Conservation (phyloP, 2,113 vertebrate species). For the Sardina pilchardus region DNA sequence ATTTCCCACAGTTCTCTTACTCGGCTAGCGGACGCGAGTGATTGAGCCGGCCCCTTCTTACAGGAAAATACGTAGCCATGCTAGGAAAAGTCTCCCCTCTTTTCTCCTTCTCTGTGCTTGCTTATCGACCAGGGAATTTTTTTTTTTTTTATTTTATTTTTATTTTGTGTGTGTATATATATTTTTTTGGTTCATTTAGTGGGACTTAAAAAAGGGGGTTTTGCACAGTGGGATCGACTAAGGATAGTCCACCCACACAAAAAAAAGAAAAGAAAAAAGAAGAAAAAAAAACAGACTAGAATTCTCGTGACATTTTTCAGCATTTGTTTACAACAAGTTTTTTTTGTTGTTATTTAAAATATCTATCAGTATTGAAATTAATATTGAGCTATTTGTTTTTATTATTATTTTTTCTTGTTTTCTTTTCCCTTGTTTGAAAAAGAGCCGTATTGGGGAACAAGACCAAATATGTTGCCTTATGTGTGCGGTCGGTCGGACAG, state of each 20-base stretch:
- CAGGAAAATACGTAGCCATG: conserved; percentile 76
- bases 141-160: conserved; percentile 39
- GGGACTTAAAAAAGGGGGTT: conserved; percentile 71
- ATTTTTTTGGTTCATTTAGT: conserved; percentile 15
- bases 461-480: conserved; percentile 81
- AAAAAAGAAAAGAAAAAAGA: conserved; percentile 49
- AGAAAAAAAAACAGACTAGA: conserved; percentile 61
- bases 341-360: conserved; percentile 37
- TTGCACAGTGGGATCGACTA: conserved; percentile 76
- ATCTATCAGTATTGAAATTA: conserved; percentile 64
- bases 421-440: conserved; percentile 68
- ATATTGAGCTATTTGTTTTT: conserved; percentile 49
- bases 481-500: conserved; percentile 66
- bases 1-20: conserved; percentile 97
- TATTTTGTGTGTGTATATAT: not conserved
- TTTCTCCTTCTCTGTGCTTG: conserved; percentile 62
- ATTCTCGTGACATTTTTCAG: conserved; percentile 62
- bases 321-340: conserved; percentile 27
- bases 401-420: conserved; percentile 46
- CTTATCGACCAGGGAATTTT: conserved; percentile 61
- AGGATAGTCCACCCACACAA: conserved; percentile 64
- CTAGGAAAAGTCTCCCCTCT: conserved; percentile 73
- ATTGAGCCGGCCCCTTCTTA: conserved; percentile 64
- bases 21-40: conserved; percentile 94
- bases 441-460: conserved; percentile 75